Conservation (phyloP, 2,797 vertebrate genomes). For the Protonibea diacanthus region DNA sequence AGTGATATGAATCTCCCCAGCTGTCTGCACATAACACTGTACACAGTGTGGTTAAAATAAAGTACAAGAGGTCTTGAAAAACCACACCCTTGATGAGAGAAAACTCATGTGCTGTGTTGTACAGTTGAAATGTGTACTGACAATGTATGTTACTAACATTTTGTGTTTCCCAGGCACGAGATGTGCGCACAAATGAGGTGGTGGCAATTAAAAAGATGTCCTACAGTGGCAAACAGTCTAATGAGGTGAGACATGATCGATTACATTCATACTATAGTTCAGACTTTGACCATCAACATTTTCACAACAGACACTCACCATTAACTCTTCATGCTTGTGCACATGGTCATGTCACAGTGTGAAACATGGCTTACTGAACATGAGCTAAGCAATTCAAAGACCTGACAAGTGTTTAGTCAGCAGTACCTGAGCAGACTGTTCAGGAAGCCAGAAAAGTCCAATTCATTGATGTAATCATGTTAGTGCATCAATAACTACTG, state of each 20-base stretch:
- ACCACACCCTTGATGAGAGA: neutral
- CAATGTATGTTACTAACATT: neutral
- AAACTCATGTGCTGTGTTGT: neutral
- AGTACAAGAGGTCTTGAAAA: constrained; percentile 12
- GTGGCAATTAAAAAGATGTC: constrained; percentile 99
- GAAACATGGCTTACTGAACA: neutral
- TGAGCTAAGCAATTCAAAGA: neutral
- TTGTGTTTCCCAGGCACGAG: constrained; percentile 89
- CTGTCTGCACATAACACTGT: neutral
- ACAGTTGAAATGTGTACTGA: constrained; percentile 15
- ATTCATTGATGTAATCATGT: too few species aligned
- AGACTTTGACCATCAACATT: neutral
- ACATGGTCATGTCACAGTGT: neutral
- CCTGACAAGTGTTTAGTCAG: neutral
- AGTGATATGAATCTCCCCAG: constrained; percentile 7
- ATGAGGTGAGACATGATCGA: constrained; percentile 86
- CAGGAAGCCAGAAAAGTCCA: neutral
- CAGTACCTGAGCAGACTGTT: neutral
- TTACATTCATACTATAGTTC: constrained; percentile 3
- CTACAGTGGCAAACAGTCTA: constrained; percentile 97
- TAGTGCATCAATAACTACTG: too few species aligned
- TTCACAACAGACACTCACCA: neutral
- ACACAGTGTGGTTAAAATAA: constrained; percentile 5
- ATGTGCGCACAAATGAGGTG: constrained; percentile 97
- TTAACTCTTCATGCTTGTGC: neutral